Base-by-base conservation (phyloP, 1,140 invertebrate species). In the Drosophila tani region DNA sequence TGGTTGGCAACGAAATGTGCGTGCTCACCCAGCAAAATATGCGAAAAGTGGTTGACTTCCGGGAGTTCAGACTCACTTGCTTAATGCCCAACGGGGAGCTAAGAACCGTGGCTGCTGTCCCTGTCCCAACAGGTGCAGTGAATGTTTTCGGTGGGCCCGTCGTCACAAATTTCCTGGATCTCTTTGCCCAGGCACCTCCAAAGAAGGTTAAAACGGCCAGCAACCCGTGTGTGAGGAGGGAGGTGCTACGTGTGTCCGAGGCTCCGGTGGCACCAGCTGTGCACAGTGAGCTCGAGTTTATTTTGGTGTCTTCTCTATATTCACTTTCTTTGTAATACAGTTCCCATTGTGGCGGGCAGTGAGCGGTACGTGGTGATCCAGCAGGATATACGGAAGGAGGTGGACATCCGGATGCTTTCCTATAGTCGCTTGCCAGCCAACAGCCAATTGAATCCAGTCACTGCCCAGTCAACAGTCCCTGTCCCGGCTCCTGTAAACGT, bases 11-110 rank as follows among this genome's bases (percentile, higher is more conserved):
- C 40, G 77, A 92, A n/a, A 11, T 57, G 45, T 81, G 55, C 17
- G 14, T 83, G 14, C 29, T 91, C 2, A 86, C 68, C 1, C 91
- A 92, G 29, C 91, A 92, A 57, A 87, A 92, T 38, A 45, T 92
- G 0, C 66, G 84, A 1, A 78, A 78, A 21, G 58, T 79, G 15
- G 87, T 91, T 50, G 84, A 92, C 40, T 73, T 58, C 0, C 70
- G 91, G 4, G 7, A 70, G 7, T 24, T 91, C 3, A 75, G 41
- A 29, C 81, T 81, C 17, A 67, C 27, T 41, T 73, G 71, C 2
- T 4, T 85, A 7, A 24, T 17, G n/a, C 9, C 64, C 19, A 71
- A 74, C 41, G 76, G 58, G 24, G 45, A 69, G 2, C 11, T 50
- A 0, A 8, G 17, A 2, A 27, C 51, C 3, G 14, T 55, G 2